Percentiles rank a stretch among this genome's conserved stretches.
phyloP scores from a whole-genome alignment of 2,113 vertebrate genomes.

The Neopipo cinnamomea region DNA sequence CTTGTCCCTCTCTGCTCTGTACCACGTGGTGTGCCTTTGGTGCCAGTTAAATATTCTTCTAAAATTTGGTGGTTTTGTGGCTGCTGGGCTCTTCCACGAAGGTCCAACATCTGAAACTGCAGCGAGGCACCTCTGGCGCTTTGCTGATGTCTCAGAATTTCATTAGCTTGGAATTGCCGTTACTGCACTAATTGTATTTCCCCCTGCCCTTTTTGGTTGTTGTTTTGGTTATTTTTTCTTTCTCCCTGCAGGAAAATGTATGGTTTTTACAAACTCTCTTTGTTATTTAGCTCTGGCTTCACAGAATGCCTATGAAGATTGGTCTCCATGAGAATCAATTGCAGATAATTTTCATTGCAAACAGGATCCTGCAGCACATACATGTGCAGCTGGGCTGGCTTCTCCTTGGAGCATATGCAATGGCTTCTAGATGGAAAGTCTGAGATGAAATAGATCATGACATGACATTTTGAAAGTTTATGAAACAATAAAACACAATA shows the following conservation, averaged over 20 bases:
- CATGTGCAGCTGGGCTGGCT: not conserved
- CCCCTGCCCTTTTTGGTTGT: not conserved
- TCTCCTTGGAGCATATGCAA: not conserved
- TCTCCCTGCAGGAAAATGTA: not conserved
- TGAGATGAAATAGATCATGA: constrained; percentile 59
- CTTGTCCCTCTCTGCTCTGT: not conserved
- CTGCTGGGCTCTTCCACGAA: not conserved
- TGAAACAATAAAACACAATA: constrained; percentile 65
- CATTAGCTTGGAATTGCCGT: not conserved
- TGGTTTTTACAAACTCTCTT: not conserved
- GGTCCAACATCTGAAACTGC: not conserved
- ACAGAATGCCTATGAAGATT: constrained; percentile 35
- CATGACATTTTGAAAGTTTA: constrained; percentile 57
- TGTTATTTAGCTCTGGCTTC: constrained; percentile 51
- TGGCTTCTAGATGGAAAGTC: constrained; percentile 38
- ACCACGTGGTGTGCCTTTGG: not conserved
- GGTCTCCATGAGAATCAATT: constrained; percentile 4
- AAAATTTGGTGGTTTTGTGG: not conserved
- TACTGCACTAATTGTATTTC: not conserved
- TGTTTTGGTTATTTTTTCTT: not conserved
- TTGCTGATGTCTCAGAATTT: constrained; percentile 3
- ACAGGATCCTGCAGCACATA: not conserved
- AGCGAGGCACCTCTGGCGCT: not conserved
- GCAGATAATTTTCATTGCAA: constrained; percentile 35
- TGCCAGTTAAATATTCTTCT: not conserved